Conservation (phyloP, 1,140 invertebrate genomes). For the Metopolophium dirhodum region DNA sequence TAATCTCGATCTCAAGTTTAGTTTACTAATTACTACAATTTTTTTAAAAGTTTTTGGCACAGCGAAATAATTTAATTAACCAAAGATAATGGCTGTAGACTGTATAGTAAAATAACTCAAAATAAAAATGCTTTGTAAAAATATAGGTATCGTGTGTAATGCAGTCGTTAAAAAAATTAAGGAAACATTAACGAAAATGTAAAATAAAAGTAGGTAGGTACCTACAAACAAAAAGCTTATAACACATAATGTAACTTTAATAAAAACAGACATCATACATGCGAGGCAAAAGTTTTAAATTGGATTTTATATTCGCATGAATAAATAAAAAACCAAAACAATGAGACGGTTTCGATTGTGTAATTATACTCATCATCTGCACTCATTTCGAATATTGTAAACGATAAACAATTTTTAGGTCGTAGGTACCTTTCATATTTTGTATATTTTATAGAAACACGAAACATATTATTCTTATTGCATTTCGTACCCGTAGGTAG, state of each 20-base stretch:
- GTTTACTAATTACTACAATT: conserved; percentile 19
- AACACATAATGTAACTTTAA: not conserved
- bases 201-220: not conserved
- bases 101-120: not conserved
- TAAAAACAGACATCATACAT: not conserved
- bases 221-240: not conserved
- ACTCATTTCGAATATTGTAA: not conserved
- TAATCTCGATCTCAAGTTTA: not conserved
- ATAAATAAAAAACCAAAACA: not conserved
- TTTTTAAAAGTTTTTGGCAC: not conserved
- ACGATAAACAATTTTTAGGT: not conserved
- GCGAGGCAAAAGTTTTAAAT: not conserved
- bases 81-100: not conserved
- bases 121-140: not conserved
- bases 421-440: not conserved
- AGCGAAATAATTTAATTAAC: conserved; percentile 17
- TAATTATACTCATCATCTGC: not conserved
- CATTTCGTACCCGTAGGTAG: not conserved
- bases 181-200: not conserved
- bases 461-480: not conserved
- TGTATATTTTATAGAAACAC: not conserved
- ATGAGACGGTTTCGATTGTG: not conserved
- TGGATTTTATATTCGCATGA: not conserved
- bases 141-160: not conserved
- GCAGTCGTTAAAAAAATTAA: conserved; percentile 5